These are phyloP conservation scores for Epirrita christyi DNA, from an alignment of 2,888 invertebrate genomes.

Conservation along the genomic window DNA sequence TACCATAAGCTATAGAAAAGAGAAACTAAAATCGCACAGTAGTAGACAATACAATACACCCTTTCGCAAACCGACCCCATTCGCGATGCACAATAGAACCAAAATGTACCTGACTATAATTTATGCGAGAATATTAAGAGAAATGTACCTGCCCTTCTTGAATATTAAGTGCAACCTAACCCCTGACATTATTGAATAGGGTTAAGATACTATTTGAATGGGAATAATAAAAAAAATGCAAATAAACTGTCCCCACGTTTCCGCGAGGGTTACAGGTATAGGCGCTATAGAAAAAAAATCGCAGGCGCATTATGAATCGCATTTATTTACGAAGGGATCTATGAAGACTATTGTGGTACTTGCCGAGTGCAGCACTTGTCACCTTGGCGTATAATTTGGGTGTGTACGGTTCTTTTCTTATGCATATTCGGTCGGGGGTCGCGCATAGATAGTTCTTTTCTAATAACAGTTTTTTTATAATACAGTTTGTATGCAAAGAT, in stretches of 20 bases:
- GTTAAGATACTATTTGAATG: conserved; percentile 84
- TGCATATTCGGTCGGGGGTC: conserved; percentile 76
- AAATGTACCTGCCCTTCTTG: conserved; percentile 85
- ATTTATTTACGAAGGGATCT: conserved; percentile 50
- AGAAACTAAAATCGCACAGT: conserved; percentile 53
- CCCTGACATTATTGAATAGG: conserved; percentile 84
- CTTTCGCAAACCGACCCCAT: conserved; percentile 56
- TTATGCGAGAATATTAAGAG: conserved; percentile 85
- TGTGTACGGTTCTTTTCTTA: conserved; percentile 75
- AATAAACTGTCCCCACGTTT: conserved; percentile 82
- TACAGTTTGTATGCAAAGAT: conserved; percentile 81
- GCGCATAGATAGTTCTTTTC: conserved; percentile 79
- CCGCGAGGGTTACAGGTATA: conserved; percentile 74
- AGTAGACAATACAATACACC: conserved; percentile 47
- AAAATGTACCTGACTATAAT: conserved; percentile 85
- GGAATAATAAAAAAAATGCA: conserved; percentile 83
- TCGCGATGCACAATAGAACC: conserved; percentile 74
- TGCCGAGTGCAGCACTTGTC: conserved; percentile 76
- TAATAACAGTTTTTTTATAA: conserved; percentile 80
- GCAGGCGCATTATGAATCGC: conserved; percentile 68
- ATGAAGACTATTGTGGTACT: conserved; percentile 50
- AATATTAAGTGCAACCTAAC: conserved; percentile 86
- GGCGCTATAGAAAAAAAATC: conserved; percentile 66
- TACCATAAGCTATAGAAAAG: conserved; percentile 45
- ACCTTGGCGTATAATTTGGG: conserved; percentile 82